Percentiles rank a stretch among this genome's conserved stretches.
These are phyloP conservation scores for Cryptocephalus primarius DNA, from an alignment of 2,888 invertebrate species.

Conservation along the genomic window DNA sequence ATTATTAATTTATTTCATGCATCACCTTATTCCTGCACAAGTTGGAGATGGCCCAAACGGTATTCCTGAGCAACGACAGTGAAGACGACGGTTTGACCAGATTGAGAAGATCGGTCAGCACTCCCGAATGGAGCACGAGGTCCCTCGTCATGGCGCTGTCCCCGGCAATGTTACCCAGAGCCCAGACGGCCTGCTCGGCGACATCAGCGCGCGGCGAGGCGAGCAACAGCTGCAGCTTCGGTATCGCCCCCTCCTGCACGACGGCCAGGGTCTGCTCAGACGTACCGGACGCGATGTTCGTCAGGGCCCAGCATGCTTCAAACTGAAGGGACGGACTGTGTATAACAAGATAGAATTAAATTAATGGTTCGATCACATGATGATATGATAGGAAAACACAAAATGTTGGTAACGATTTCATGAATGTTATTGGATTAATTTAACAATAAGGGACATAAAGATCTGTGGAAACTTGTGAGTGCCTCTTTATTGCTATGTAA, in stretches of 20 bases:
- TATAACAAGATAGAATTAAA: conserved; percentile 13
- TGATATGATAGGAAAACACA: not conserved
- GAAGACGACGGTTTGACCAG: conserved; percentile 54
- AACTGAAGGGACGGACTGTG: conserved; percentile 70
- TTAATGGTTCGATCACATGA: too few relatives aligned
- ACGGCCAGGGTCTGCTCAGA: conserved; percentile 83
- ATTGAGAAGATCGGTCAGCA: conserved; percentile 58
- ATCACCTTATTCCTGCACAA: conserved; percentile 74
- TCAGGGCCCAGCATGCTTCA: conserved; percentile 95
- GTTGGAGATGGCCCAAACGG: conserved; percentile 90
- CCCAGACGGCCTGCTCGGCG: conserved; percentile 95
- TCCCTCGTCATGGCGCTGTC: conserved; percentile 76
- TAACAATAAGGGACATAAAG: too few relatives aligned
- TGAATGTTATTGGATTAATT: too few relatives aligned
- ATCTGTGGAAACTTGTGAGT: too few relatives aligned
- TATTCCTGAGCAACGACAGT: conserved; percentile 59
- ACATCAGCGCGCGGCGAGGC: conserved; percentile 55
- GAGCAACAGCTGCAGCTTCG: conserved; percentile 65
- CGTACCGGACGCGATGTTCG: conserved; percentile 94
- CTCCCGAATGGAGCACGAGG: conserved; percentile 59
- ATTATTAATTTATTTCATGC: too few relatives aligned
- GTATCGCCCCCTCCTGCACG: conserved; percentile 76
- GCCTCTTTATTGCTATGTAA: too few relatives aligned
- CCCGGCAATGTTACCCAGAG: conserved; percentile 96
- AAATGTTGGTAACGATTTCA: not conserved